Evolutionary conservation across 2,888 invertebrate species (phyloP), one percentile per base, ranked within the genome.

Genomic region (Sylvicola cinctus): DNA sequence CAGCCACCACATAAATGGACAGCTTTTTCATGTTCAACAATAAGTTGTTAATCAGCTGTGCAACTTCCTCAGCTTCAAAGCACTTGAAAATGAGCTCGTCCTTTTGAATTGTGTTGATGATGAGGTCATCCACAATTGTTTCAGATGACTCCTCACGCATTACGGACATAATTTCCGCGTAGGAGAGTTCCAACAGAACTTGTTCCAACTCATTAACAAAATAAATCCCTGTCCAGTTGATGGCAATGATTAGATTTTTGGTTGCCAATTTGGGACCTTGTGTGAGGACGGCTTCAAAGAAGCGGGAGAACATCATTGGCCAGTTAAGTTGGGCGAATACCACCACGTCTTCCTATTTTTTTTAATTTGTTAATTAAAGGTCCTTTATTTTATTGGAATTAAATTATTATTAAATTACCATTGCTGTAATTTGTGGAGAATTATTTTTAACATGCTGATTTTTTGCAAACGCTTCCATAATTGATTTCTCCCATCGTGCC

Each of bases 151-250:
- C 58, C 32, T 65, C 62, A 46, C 67, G 72, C 25, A 67, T 65
- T 33, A 88, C 77, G 35, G 75, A 74, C 0, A 76, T 72, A 14
- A 93, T 73, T 62, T 93, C 91, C 4, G 83, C 71, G 58, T 79
- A 95, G 6, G 78, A 73, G 44, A 79, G 61, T 62, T 93, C 90
- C 27, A 88, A 61, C 30, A 93, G 63, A 41, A 93, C 81, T 52
- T 83, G 80, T 54, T 93, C 91, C 45, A 80, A 72, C 54, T 90
- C 84, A 55, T 91, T 90, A 1, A 90, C 80, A 36, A 93, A 76
- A 49, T 81, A 90, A 34, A 93, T 71, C 2, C 93, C 93, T 1
- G 81, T 83, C 73, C 88, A 88, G 57, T 95, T 95, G 3, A 95
- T 74, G 3, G 91, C 93, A 37, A 95, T 75, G 35, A 95, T 84